Evolutionary conservation across 2,888 invertebrate species (phyloP).

Genomic region (Clunio marinus): DNA sequence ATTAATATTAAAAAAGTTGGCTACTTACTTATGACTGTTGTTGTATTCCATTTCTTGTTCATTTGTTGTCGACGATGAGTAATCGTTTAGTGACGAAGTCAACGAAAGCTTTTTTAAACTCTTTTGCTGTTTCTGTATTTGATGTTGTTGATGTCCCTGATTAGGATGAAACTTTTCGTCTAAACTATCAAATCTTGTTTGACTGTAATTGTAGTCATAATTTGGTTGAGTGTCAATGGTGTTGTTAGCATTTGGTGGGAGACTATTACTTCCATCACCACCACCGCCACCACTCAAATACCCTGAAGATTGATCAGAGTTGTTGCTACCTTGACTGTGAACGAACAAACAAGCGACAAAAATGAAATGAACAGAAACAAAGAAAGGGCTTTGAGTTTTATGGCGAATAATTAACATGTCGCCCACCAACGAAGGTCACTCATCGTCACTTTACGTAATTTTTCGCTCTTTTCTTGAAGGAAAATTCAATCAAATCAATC

Average conservation of each 20-base stretch:
- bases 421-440: not conserved
- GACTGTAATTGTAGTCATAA: constrained; percentile 24
- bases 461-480: too few species aligned
- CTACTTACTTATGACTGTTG: constrained; percentile 39
- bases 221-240: not conserved
- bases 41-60: constrained; percentile 39
- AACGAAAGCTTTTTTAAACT: constrained; percentile 37
- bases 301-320: constrained; percentile 36
- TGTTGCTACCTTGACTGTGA: constrained; percentile 39
- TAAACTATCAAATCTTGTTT: constrained; percentile 44
- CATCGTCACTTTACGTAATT: too few species aligned
- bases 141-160: constrained; percentile 70
- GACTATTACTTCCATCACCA: constrained; percentile 37
- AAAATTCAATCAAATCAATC: too few species aligned
- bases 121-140: constrained; percentile 53
- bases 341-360: constrained; percentile 14
- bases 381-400: not conserved
- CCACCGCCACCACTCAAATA: constrained; percentile 38
- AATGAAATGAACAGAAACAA: not conserved
- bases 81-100: constrained; percentile 43
- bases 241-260: constrained; percentile 1
- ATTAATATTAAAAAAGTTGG: too few species aligned
- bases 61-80: constrained; percentile 41
- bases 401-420: not conserved
- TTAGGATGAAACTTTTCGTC: constrained; percentile 78